A percentile compares a stretch with the other conserved stretches of the same genome.
Conservation (phyloP, 2,797 vertebrate species). For the Falco concolor region DNA sequence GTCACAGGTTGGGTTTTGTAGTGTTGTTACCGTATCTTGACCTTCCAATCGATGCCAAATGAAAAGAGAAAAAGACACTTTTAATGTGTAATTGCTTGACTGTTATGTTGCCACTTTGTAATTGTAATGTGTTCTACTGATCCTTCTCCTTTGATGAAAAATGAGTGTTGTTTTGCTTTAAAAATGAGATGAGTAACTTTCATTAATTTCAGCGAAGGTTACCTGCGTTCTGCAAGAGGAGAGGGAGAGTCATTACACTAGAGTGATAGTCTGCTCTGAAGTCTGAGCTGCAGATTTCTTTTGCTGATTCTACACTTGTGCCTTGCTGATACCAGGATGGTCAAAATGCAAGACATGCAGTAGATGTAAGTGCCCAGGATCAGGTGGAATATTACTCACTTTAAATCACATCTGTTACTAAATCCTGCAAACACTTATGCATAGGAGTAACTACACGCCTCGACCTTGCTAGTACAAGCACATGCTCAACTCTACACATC, state of each 20-base stretch:
- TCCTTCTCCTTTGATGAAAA: slow-evolving; percentile 31
- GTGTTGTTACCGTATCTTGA: slow-evolving; percentile 14
- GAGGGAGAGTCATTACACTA: background rate
- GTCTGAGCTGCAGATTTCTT: slow-evolving; percentile 26
- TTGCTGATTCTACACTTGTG: slow-evolving; percentile 19
- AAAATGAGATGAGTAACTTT: background rate
- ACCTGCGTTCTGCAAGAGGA: background rate
- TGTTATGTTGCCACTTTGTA: slow-evolving; percentile 59
- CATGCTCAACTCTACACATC: accelerated
- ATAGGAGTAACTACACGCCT: background rate
- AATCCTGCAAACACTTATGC: background rate
- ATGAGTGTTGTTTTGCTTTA: background rate
- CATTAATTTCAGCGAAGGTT: background rate
- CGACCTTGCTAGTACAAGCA: background rate
- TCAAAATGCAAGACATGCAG: background rate
- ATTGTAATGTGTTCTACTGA: slow-evolving; percentile 59
- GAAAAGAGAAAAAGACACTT: slow-evolving; percentile 14
- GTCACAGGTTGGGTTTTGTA: background rate
- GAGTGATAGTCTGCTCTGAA: slow-evolving; percentile 21
- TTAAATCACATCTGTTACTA: background rate
- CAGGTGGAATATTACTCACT: background rate
- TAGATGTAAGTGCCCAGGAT: background rate
- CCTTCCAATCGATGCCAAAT: slow-evolving; percentile 32
- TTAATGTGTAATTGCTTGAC: slow-evolving; percentile 24
- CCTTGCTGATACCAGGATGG: background rate